Evolutionary conservation across 1,140 invertebrate species (phyloP), one percentile per base, ranked within the genome.

Genomic region (Cyclina sinensis): DNA sequence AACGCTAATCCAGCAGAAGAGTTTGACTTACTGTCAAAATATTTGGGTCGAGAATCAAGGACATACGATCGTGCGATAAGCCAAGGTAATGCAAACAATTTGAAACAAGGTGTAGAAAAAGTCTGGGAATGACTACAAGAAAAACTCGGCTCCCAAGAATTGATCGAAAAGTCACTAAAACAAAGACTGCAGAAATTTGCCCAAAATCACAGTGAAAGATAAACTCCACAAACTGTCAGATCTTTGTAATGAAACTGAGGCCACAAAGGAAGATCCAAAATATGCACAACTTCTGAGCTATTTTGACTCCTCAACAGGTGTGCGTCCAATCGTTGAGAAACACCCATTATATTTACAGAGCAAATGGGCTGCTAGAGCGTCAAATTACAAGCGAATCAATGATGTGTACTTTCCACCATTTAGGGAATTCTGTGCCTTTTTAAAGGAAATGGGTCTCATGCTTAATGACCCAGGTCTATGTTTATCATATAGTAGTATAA

Each of bases 391-490:
- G 59, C 54, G 4, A 27, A 14, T 16, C 7, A 16, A 89, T 43
- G 14, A 48, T 62, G 74, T 73, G 0, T 11, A 35, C 0, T 91
- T 79, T 51, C 91, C 91, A 5, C 89, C 89, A 32, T 89, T 91
- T 39, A 30, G 16, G 5, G 35, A 65, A 16, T 91, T 91, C 57
- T 48, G 86, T 32, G 65, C 46, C 21, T 91, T 86, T 46, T 62
- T 90, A 12, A 37, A 39, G 21, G 70, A 89, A n/a, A 85, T 85
- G 30, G 27, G 48, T 37, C 16, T n/a, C 0, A 70, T 30, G 43
- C 59, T 46, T 18, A 89, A 91, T 78, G 88, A 92, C 57, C 91
- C 89, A n/a, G 76, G 88, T 11, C 70, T 91, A 27, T 30, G 27
- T 30, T n/a, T 78, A 39, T 30, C 9, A 1, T 43, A 74, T 27